phyloP scores from a whole-genome alignment of 2,113 vertebrate species.

The Choloepus hoffmanni region DNA sequence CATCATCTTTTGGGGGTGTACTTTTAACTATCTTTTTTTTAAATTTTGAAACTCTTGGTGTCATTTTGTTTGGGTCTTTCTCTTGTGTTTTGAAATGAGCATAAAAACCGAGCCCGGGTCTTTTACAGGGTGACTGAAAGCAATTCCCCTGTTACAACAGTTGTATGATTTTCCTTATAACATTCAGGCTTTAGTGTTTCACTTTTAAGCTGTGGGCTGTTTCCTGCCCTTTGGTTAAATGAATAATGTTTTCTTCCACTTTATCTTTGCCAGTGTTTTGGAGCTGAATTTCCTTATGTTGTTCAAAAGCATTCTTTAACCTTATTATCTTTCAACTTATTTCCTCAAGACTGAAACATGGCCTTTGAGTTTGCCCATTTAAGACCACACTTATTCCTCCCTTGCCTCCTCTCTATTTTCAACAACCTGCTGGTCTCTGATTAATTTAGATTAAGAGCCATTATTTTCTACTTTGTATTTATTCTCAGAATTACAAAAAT shows the following conservation, averaged over 20 bases:
- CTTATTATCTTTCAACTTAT: background rate
- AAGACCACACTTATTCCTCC: background rate
- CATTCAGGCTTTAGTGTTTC: background rate
- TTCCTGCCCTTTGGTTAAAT: background rate
- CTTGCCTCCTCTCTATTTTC: background rate
- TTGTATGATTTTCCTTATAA: background rate
- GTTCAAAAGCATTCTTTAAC: background rate
- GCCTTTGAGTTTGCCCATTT: background rate
- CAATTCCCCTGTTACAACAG: background rate
- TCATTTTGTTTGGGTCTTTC: background rate
- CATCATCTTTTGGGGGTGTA: background rate
- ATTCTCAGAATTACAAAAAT: constrained; percentile 11
- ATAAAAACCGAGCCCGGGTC: background rate
- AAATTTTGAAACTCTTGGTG: background rate
- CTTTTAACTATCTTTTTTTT: background rate
- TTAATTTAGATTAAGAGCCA: background rate
- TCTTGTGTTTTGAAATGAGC: background rate
- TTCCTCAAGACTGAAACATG: background rate
- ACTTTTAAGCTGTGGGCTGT: background rate
- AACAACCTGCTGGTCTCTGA: background rate
- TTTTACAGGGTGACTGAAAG: background rate
- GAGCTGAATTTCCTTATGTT: background rate
- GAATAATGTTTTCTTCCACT: background rate
- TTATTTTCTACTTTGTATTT: background rate
- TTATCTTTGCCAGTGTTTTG: background rate